Evolutionary conservation across 92 coral and sea anemone species (phyloP).

Genomic region (Palythoa grandis): DNA sequence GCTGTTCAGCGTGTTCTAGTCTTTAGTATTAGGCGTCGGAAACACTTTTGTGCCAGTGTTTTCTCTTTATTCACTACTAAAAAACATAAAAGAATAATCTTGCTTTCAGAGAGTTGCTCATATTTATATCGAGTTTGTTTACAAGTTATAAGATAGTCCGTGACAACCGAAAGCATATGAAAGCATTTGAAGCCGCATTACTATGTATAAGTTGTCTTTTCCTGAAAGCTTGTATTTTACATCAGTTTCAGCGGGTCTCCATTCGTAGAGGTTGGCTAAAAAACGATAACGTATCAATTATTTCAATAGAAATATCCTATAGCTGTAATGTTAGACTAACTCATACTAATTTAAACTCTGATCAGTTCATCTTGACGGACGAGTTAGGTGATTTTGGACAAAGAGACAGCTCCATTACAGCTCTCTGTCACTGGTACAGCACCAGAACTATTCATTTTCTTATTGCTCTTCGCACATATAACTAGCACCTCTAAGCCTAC

Average conservation of each 20-base stretch:
- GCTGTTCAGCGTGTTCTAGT: background rate
- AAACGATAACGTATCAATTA: background rate
- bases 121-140: background rate
- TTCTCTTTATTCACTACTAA: background rate
- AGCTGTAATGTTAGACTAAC: background rate
- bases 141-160: background rate
- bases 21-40: background rate
- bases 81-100: background rate
- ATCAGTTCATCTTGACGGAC: background rate
- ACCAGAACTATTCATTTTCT: no score
- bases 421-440: background rate
- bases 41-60: background rate
- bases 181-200: background rate
- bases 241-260: background rate
- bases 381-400: background rate
- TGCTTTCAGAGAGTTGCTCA: background rate
- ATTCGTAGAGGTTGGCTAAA: background rate
- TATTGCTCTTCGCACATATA: no score
- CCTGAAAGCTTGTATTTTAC: background rate
- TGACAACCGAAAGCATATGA: background rate
- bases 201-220: background rate
- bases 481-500: no score
- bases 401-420: background rate
- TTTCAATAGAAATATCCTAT: background rate
- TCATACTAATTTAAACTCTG: background rate